Evolutionary conservation across 2,797 vertebrate genomes (phyloP).

Genomic region (Odontamblyopus lacepedii): DNA sequence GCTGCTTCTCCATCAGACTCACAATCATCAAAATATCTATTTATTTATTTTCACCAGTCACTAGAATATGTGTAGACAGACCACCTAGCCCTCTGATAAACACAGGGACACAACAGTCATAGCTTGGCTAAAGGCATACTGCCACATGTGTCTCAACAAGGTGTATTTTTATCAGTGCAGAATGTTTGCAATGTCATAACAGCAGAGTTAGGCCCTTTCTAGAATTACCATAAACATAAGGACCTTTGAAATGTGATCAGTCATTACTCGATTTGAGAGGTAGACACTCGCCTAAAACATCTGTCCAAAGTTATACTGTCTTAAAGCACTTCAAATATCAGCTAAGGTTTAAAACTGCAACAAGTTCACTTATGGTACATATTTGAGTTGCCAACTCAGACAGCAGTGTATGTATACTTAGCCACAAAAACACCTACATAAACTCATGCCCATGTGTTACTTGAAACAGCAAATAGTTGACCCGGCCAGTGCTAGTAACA

Average conservation of each 20-base stretch:
- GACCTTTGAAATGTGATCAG: slow-evolving; percentile 52
- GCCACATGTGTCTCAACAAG: slow-evolving; percentile 59
- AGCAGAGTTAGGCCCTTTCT: slow-evolving; percentile 55
- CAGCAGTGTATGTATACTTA: slow-evolving; percentile 48
- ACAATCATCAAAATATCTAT: neutral
- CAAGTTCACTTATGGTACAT: slow-evolving; percentile 30
- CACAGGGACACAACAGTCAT: slow-evolving; percentile 42
- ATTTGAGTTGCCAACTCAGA: slow-evolving; percentile 50
- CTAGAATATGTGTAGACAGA: slow-evolving; percentile 37
- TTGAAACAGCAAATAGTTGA: slow-evolving; percentile 16
- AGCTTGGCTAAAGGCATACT: slow-evolving; percentile 43
- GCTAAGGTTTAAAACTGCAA: slow-evolving; percentile 47
- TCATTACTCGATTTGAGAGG: slow-evolving; percentile 40
- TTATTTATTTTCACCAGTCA: neutral
- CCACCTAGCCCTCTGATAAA: slow-evolving; percentile 34
- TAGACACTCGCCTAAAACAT: slow-evolving; percentile 24
- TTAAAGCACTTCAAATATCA: slow-evolving; percentile 46
- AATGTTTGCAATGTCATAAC: slow-evolving; percentile 64
- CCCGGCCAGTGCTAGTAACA: neutral
- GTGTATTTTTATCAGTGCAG: slow-evolving; percentile 70
- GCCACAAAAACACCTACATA: slow-evolving; percentile 31
- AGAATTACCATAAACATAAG: slow-evolving; percentile 68
- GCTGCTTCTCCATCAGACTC: neutral
- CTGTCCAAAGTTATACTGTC: slow-evolving; percentile 32
- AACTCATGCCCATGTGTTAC: slow-evolving; percentile 27